Conservation (phyloP, 2,797 vertebrate genomes). For the Cossypha caffra region DNA sequence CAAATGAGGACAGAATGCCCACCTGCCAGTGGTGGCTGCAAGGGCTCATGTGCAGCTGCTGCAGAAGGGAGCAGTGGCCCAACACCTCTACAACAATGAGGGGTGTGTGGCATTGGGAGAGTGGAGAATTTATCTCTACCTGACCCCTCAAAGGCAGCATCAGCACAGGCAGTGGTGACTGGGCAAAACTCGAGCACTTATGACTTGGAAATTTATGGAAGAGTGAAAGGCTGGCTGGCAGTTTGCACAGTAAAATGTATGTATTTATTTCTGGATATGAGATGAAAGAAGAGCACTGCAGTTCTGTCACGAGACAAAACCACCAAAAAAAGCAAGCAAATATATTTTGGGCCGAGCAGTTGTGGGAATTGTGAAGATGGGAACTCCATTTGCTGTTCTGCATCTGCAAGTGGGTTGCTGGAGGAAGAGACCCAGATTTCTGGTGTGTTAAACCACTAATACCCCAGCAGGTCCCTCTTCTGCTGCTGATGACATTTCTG, state of each 20-base stretch:
- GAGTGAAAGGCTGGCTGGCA: neutral
- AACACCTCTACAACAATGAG: rapidly evolving
- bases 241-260: neutral
- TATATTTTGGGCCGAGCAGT: neutral
- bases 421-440: neutral
- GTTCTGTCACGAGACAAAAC: neutral
- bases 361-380: neutral
- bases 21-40: neutral
- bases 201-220: neutral
- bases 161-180: neutral
- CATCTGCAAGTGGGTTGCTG: neutral
- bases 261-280: neutral
- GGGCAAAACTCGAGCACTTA: neutral
- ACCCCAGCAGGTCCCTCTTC: neutral
- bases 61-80: neutral
- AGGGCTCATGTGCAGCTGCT: neutral
- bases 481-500: neutral
- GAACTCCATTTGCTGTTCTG: neutral
- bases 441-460: neutral
- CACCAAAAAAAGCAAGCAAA: neutral
- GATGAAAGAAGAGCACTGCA: neutral
- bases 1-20: neutral
- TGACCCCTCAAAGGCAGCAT: neutral
- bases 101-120: neutral
- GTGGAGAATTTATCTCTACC: neutral